Percentiles rank a stretch among this genome's conserved stretches.
These are phyloP conservation scores for Cirrhinus molitorella DNA, from an alignment of 2,797 vertebrate genomes.

Conservation along the genomic window DNA sequence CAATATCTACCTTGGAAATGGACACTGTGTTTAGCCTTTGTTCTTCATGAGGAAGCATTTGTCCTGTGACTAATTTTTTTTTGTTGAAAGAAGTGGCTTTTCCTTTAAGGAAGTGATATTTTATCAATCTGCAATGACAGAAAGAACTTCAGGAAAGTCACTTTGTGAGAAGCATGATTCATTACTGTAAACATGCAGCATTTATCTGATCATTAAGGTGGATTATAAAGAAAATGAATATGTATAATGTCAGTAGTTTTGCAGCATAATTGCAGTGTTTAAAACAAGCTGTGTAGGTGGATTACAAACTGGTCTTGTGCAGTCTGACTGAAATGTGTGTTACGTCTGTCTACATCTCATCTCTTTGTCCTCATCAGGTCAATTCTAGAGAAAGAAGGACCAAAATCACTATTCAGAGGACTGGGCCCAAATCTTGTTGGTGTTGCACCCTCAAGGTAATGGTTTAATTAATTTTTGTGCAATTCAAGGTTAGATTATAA, in stretches of 20 bases:
- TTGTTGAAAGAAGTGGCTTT: background rate
- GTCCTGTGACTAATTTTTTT: background rate
- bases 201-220: background rate
- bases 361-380: slow-evolving; percentile 78
- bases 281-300: slow-evolving; percentile 6
- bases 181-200: background rate
- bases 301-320: slow-evolving; percentile 5
- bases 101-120: slow-evolving; percentile 1
- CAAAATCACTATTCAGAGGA: slow-evolving; percentile 95
- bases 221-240: background rate
- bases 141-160: background rate
- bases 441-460: slow-evolving; percentile 96
- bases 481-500: background rate
- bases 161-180: background rate
- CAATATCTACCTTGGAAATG: background rate
- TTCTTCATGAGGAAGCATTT: background rate
- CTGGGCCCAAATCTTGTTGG: slow-evolving; percentile 97
- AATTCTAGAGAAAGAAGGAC: slow-evolving; percentile 98
- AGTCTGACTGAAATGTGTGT: background rate
- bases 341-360: background rate
- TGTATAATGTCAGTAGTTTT: background rate
- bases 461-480: background rate
- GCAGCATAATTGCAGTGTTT: background rate
- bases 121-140: background rate
- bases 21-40: background rate